Conservation (phyloP, 2,113 vertebrate species). For the Pangasianodon gigas region DNA sequence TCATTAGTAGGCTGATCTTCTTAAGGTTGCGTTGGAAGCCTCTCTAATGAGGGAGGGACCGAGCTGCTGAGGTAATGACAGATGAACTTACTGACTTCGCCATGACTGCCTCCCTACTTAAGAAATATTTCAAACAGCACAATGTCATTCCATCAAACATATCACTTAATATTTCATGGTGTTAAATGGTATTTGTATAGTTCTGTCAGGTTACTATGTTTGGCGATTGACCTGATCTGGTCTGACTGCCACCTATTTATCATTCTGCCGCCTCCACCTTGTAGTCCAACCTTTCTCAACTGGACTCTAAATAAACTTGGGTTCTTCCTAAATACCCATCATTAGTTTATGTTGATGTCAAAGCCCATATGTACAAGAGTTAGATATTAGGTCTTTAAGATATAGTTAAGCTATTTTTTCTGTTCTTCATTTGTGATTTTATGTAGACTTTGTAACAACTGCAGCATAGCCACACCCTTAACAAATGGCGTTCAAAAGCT, state of each 20-base stretch:
- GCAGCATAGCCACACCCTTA: conserved; percentile 24
- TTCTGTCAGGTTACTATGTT: neutral
- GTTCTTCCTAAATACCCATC: neutral
- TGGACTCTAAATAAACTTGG: neutral
- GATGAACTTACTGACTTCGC: neutral
- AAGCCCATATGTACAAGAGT: neutral
- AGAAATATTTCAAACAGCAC: no score
- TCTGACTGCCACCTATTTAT: neutral
- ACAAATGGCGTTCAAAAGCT: neutral
- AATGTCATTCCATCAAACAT: neutral
- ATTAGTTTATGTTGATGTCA: neutral
- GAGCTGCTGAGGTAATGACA: neutral
- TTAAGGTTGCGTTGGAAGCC: conserved; percentile 5
- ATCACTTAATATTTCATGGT: neutral
- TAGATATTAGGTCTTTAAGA: neutral
- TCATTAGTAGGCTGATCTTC: neutral
- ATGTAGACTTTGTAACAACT: neutral
- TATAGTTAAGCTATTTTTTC: neutral
- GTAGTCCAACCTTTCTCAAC: neutral
- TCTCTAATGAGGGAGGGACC: conserved; percentile 13
- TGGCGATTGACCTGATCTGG: conserved; percentile 6
- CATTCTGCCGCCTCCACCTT: neutral
- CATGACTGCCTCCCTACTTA: neutral
- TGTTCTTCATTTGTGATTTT: neutral
- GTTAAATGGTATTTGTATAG: neutral